Conservation (phyloP, 2,113 vertebrate genomes). For the Phalacrocorax carbo region DNA sequence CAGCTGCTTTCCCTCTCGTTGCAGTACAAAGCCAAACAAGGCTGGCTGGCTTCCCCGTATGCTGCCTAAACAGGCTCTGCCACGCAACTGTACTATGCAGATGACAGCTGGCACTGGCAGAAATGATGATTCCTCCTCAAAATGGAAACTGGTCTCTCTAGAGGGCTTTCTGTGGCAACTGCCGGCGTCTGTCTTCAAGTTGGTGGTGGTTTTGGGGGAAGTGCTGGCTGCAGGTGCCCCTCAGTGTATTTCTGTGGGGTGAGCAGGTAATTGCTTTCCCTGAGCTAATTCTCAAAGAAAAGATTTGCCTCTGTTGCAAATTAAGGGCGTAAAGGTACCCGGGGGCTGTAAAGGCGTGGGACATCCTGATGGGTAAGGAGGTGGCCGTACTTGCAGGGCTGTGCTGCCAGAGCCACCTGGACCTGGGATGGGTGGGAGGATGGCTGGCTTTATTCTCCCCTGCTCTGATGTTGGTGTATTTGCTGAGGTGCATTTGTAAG, state of each 20-base stretch:
- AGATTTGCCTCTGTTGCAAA: background rate
- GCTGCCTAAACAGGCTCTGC: conserved; percentile 18
- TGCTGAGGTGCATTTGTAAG: background rate
- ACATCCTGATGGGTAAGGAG: background rate
- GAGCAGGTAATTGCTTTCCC: background rate
- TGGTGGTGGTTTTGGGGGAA: background rate
- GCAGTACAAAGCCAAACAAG: background rate
- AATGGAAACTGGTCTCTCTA: conserved; percentile 37
- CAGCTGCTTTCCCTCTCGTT: background rate
- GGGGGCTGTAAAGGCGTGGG: background rate
- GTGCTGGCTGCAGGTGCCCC: background rate
- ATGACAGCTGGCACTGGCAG: conserved; percentile 47
- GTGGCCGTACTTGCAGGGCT: background rate
- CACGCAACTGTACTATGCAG: conserved; percentile 30
- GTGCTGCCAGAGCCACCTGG: background rate
- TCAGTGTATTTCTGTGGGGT: background rate
- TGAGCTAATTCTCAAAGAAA: background rate
- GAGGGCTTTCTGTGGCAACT: background rate
- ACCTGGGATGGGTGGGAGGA: background rate
- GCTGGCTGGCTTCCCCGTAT: background rate
- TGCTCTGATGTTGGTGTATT: background rate
- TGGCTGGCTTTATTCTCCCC: background rate
- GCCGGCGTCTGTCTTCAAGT: background rate
- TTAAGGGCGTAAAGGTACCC: background rate
- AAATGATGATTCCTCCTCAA: conserved; percentile 21